A percentile compares a stretch with the other conserved stretches of the same genome.
Conservation (phyloP, 2,113 vertebrate genomes). For the Eulacestoma nigropectus region DNA sequence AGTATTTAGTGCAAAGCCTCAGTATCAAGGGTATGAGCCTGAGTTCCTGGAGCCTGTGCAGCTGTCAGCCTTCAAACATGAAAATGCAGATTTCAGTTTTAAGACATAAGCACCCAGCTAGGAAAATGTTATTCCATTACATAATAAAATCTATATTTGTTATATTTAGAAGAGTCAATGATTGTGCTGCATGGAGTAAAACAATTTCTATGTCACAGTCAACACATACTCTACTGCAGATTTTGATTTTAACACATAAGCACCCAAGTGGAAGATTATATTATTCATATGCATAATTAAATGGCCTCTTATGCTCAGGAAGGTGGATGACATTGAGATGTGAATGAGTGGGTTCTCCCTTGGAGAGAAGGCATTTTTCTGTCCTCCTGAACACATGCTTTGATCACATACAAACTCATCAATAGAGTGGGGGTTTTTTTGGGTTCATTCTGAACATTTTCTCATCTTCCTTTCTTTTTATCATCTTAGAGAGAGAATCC, state of each 20-base stretch:
- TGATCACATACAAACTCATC: background rate
- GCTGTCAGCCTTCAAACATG: slow-evolving; percentile 19
- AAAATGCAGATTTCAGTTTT: slow-evolving; percentile 31
- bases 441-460: background rate
- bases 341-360: background rate
- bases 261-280: background rate
- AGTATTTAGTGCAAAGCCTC: slow-evolving; percentile 36
- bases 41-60: slow-evolving; percentile 23
- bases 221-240: background rate
- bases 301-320: background rate
- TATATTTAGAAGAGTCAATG: slow-evolving; percentile 13
- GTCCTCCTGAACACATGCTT: background rate
- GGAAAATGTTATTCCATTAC: slow-evolving; percentile 23
- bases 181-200: background rate
- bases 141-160: slow-evolving; percentile 16
- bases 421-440: background rate
- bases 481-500: background rate
- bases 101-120: slow-evolving; percentile 26
- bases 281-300: slow-evolving; percentile 11
- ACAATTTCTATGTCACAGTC: background rate
- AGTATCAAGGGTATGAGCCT: background rate
- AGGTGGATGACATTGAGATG: background rate
- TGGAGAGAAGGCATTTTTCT: background rate
- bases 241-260: slow-evolving; percentile 26
- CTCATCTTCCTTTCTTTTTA: background rate